These are phyloP conservation scores for Agriotes lineatus DNA, from an alignment of 2,888 invertebrate species.

Conservation along the genomic window DNA sequence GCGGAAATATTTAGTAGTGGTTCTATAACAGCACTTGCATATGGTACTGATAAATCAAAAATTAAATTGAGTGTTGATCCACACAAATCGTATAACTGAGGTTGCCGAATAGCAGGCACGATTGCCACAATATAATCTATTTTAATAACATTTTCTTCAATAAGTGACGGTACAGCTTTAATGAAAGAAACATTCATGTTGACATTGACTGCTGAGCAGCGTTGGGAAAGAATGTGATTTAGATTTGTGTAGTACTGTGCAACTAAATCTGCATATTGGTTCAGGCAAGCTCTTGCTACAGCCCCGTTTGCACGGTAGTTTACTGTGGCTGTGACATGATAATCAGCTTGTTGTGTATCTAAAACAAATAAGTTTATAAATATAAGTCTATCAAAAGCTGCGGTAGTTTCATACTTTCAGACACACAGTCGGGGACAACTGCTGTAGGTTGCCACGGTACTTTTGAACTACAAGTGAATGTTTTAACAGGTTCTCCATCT, in stretches of 20 bases:
- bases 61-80: slow-evolving; percentile 94
- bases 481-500: slow-evolving; percentile 89
- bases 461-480: slow-evolving; percentile 86
- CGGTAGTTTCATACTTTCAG: slow-evolving; percentile 76
- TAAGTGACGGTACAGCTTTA: slow-evolving; percentile 81
- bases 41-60: slow-evolving; percentile 93
- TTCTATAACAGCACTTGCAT: slow-evolving; percentile 91
- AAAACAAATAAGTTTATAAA: slow-evolving; percentile 46
- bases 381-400: not conserved
- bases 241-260: slow-evolving; percentile 84
- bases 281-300: slow-evolving; percentile 85
- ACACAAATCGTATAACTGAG: slow-evolving; percentile 93
- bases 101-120: slow-evolving; percentile 88
- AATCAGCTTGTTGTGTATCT: slow-evolving; percentile 95
- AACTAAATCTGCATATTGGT: slow-evolving; percentile 86
- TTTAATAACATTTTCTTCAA: slow-evolving; percentile 90
- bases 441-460: slow-evolving; percentile 89
- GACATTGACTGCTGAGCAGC: slow-evolving; percentile 94
- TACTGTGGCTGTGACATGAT: slow-evolving; percentile 88
- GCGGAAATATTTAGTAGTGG: slow-evolving; percentile 89
- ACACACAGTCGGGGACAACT: slow-evolving; percentile 95
- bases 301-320: slow-evolving; percentile 92
- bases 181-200: slow-evolving; percentile 94
- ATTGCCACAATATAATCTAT: slow-evolving; percentile 92
- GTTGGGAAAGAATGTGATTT: slow-evolving; percentile 86